Evolutionary conservation across 1,140 invertebrate genomes (phyloP), one percentile per base, ranked within the genome.

Genomic region (Helicoverpa zea): DNA sequence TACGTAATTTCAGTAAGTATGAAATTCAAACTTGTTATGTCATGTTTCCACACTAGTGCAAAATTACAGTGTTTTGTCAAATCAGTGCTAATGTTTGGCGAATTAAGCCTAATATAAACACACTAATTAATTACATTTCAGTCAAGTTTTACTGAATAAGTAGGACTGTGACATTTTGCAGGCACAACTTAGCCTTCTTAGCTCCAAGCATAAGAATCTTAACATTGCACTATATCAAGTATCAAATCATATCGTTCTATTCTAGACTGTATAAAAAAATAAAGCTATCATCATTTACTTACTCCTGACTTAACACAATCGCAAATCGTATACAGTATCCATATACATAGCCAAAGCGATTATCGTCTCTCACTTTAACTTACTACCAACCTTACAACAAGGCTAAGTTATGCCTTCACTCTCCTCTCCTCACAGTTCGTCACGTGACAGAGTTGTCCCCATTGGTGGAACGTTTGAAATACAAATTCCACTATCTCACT

Each of bases 11-110:
- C 86, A 88, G 83, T 80, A 12, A 4, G 61, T 47, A 56, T 70
- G 84, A 86, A 88, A 86, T 88, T 81, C 63, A 88, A 88, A 83
- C 83, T 89, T 90, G 86, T 85, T 86, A 86, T 90, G 88, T 90
- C 88, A 92, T 88, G 89, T 86, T 81, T 81, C 79, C 82, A 83
- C 83, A 52, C 63, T 75, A 77, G 86, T 82, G 63, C 43, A 80
- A 83, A 70, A 80, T 79, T 68, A 77, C 92, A 90, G 95, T 95
- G 83, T 95, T 59, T 29, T 70, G 72, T 79, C 72, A 82, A 66
- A 63, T 77, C 80, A 83, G 79, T 85, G 86, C 78, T 79, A 75
- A 61, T 78, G 49, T 75, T 82, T 74, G 77, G 83, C 81, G 83
- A 81, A 80, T 52, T 70, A 80, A 68, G 79, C 70, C 72, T 61